Conservation (phyloP, 2,888 invertebrate genomes). For the Xanthorhoe designata region DNA sequence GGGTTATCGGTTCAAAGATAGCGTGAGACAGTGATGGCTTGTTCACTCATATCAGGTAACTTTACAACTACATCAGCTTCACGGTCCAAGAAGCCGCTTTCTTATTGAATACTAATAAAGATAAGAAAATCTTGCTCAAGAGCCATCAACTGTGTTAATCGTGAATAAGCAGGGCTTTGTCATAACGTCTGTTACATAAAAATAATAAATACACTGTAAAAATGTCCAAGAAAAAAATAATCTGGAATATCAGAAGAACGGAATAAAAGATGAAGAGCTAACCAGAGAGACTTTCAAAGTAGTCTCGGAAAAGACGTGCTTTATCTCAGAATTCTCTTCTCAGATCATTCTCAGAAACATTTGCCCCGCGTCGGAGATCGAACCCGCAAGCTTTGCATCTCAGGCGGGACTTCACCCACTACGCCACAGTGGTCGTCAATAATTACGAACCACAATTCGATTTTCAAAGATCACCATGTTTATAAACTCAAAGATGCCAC, state of each 20-base stretch:
- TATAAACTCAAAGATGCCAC: conserved; percentile 18
- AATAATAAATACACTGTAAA: too few species aligned
- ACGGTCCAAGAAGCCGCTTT: conserved; percentile 5
- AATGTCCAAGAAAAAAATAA: too few species aligned
- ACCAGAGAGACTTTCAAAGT: not conserved
- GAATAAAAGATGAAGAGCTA: not conserved
- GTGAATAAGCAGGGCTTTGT: not conserved
- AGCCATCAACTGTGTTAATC: not conserved
- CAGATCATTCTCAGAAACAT: too few species aligned
- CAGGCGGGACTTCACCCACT: too few species aligned
- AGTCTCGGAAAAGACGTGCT: not conserved
- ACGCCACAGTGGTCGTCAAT: too few species aligned
- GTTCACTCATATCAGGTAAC: conserved; percentile 42
- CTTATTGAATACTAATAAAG: conserved; percentile 8
- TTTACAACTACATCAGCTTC: conserved; percentile 4
- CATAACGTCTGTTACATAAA: not conserved
- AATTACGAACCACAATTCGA: not conserved
- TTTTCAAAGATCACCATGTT: conserved; percentile 4
- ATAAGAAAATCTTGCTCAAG: conserved; percentile 2
- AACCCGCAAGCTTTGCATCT: too few species aligned
- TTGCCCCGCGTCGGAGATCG: too few species aligned
- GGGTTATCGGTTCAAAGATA: conserved; percentile 55
- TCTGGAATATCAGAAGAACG: not conserved
- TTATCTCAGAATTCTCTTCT: not conserved
- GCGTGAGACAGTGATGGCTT: conserved; percentile 51